phyloP scores from a whole-genome alignment of 1,140 invertebrate genomes.

The Propsilocerus akamusi region DNA sequence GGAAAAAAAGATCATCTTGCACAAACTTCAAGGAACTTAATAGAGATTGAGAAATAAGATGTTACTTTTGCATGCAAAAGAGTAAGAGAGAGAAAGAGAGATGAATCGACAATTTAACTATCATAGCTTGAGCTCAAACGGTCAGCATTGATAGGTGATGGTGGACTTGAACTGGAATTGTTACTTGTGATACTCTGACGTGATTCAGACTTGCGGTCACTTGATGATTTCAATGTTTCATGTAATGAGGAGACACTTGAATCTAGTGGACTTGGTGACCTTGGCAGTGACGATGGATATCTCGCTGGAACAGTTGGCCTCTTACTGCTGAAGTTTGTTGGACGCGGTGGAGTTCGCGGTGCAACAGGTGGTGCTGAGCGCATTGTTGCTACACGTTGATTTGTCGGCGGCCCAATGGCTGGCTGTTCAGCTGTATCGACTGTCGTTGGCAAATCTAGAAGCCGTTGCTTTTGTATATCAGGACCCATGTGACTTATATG shows the following conservation, averaged over 20 bases:
- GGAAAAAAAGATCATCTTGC: no score
- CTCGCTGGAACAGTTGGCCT: constrained; percentile 6
- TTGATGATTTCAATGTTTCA: constrained; percentile 12
- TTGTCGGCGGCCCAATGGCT: no score
- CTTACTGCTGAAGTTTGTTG: constrained; percentile 5
- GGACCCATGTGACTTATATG: constrained; percentile 98
- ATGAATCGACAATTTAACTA: constrained; percentile 13
- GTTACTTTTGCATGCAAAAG: no score
- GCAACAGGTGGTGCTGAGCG: constrained; percentile 1
- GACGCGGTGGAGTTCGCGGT: constrained; percentile 4
- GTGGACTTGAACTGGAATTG: constrained; percentile 61
- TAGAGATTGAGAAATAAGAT: no score
- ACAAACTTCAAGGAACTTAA: no score
- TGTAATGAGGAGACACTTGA: constrained; percentile 10
- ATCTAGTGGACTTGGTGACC: constrained; percentile 7
- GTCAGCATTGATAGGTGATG: constrained; percentile 52
- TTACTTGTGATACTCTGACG: constrained; percentile 64
- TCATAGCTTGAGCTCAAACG: constrained; percentile 49
- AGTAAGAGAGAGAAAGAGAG: neutral
- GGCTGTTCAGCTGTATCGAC: constrained; percentile 51
- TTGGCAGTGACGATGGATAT: constrained; percentile 6
- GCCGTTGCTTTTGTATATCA: constrained; percentile 80
- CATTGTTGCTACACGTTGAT: neutral
- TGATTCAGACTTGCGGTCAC: constrained; percentile 26
- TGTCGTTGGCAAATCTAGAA: constrained; percentile 80